Evolutionary conservation across 2,113 vertebrate genomes (phyloP).

Genomic region (Cyanocitta stelleri): DNA sequence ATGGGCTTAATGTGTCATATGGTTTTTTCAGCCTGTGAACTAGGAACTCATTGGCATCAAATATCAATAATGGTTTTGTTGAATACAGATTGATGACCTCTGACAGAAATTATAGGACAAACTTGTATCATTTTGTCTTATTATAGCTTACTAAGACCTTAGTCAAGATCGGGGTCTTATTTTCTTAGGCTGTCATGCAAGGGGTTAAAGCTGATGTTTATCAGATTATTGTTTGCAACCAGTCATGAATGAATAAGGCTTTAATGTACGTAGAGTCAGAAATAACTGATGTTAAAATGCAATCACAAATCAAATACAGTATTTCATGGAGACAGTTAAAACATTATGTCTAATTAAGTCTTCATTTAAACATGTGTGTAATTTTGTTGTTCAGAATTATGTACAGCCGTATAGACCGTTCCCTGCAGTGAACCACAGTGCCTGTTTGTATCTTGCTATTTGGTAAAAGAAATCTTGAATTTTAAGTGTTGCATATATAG

Average conservation of each 20-base stretch:
- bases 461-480: neutral
- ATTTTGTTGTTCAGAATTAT: conserved; percentile 47
- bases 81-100: conserved; percentile 55
- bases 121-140: conserved; percentile 57
- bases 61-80: conserved; percentile 52
- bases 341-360: conserved; percentile 61
- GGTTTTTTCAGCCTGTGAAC: conserved; percentile 2
- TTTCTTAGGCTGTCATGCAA: conserved; percentile 38
- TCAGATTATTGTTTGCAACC: conserved; percentile 57
- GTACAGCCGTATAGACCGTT: neutral
- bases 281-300: conserved; percentile 52
- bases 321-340: conserved; percentile 57
- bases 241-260: conserved; percentile 60
- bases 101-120: conserved; percentile 60
- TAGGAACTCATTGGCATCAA: conserved; percentile 32
- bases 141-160: conserved; percentile 42
- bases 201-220: conserved; percentile 59
- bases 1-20: conserved; percentile 23
- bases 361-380: conserved; percentile 41
- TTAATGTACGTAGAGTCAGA: conserved; percentile 49
- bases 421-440: neutral
- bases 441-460: neutral
- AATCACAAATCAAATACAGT: conserved; percentile 21
- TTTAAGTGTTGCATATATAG: neutral
- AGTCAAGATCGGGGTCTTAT: conserved; percentile 19